phyloP scores from a whole-genome alignment of 1,140 invertebrate genomes.

The Drosophila setifemur region DNA sequence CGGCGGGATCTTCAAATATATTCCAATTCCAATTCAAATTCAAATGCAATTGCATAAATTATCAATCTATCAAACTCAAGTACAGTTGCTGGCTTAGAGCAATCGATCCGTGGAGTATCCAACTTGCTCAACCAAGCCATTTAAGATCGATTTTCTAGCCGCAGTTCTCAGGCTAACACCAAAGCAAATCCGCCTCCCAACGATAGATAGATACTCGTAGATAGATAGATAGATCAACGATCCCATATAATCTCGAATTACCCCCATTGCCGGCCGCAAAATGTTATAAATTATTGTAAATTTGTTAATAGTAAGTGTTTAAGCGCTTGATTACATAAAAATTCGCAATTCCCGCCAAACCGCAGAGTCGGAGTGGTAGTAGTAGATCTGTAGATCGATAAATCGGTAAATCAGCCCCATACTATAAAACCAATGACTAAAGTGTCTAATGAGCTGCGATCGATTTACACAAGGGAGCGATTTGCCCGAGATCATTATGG shows the following conservation, averaged over 20 bases:
- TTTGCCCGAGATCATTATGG: slow-evolving; percentile 33
- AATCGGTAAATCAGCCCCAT: not conserved
- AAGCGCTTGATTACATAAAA: slow-evolving; percentile 59
- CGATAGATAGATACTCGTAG: too few relatives aligned
- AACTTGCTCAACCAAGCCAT: slow-evolving; percentile 43
- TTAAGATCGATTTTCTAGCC: slow-evolving; percentile 39
- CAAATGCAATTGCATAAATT: slow-evolving; percentile 16
- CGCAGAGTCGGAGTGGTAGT: slow-evolving; percentile 3
- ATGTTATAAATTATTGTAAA: slow-evolving; percentile 42
- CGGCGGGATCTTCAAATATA: too few relatives aligned
- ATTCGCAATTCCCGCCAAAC: slow-evolving; percentile 3
- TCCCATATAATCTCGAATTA: slow-evolving; percentile 26
- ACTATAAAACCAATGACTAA: not conserved
- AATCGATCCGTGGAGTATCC: too few relatives aligned
- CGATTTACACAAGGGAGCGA: slow-evolving; percentile 33
- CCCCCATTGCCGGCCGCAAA: slow-evolving; percentile 15
- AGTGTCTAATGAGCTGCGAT: slow-evolving; percentile 57
- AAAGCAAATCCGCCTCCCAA: not conserved
- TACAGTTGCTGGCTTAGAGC: too few relatives aligned
- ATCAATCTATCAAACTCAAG: not conserved
- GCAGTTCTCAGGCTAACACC: slow-evolving; percentile 5
- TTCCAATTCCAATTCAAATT: too few relatives aligned
- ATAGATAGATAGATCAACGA: slow-evolving; percentile 15
- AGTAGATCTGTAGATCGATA: too few relatives aligned
- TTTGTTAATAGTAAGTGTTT: slow-evolving; percentile 65